Evolutionary conservation across 2,113 vertebrate species (phyloP).

Genomic region (Spilogale gracilis): DNA sequence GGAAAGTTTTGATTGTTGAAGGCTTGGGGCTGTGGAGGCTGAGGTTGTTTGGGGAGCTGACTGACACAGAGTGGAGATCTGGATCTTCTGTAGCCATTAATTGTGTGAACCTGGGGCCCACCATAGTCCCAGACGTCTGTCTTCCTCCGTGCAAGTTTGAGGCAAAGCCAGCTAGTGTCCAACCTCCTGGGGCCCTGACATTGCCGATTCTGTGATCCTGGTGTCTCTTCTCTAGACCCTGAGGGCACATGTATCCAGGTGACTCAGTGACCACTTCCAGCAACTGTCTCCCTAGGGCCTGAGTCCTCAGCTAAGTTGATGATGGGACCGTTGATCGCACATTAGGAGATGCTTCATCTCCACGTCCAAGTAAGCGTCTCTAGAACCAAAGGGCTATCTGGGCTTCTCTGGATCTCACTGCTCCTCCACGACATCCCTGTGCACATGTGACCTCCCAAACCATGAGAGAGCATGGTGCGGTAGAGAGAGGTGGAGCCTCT

Average conservation of each 20-base stretch:
- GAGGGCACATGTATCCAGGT: background rate
- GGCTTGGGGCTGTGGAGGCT: no score
- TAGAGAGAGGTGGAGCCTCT: background rate
- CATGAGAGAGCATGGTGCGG: fast-evolving
- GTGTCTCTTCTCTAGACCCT: background rate
- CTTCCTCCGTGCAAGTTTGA: background rate
- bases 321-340: background rate
- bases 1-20: background rate
- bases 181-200: background rate
- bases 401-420: background rate
- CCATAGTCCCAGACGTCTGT: no score
- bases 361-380: background rate
- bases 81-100: fast-evolving
- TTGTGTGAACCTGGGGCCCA: fast-evolving
- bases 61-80: no score
- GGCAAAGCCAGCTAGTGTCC: background rate
- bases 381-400: background rate
- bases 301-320: background rate
- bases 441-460: background rate
- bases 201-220: background rate
- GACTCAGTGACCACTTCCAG: no score
- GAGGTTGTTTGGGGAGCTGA: background rate
- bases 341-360: background rate
- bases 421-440: background rate
- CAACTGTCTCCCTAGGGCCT: background rate